These are phyloP conservation scores for Poecilus cupreus DNA, from an alignment of 2,888 invertebrate genomes.

Conservation along the genomic window DNA sequence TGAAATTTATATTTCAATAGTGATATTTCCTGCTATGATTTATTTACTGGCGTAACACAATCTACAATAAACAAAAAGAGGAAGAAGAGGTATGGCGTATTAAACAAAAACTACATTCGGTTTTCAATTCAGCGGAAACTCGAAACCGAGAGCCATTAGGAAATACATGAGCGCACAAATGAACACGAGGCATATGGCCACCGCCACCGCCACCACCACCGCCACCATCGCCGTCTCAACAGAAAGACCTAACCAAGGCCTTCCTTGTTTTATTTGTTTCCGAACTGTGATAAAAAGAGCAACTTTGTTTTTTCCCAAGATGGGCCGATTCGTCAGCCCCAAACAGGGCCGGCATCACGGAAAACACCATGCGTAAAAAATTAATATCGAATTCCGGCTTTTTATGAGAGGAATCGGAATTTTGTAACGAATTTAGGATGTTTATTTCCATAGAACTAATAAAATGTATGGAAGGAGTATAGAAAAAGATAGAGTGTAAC, in stretches of 20 bases:
- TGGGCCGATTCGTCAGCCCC: background rate
- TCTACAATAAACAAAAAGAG: background rate
- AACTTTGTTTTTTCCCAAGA: conserved; percentile 29
- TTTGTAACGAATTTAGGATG: background rate
- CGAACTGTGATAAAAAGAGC: conserved; percentile 36
- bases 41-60: background rate
- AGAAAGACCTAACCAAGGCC: background rate
- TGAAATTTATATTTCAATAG: background rate
- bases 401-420: background rate
- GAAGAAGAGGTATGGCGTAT: background rate
- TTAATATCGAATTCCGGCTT: conserved; percentile 1
- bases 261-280: conserved; percentile 35
- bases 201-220: background rate
- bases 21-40: background rate
- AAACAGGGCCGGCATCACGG: background rate
- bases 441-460: no score
- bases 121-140: conserved; percentile 16
- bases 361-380: background rate
- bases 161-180: conserved; percentile 37
- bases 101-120: conserved; percentile 29
- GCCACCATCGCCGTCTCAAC: background rate
- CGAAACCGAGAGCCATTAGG: conserved; percentile 22
- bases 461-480: no score
- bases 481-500: no score
- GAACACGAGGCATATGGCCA: conserved; percentile 6